Percentiles rank a stretch among this genome's conserved stretches.
These are phyloP conservation scores for Erythrolamprus reginae DNA, from an alignment of 2,113 vertebrate genomes.

Conservation along the genomic window DNA sequence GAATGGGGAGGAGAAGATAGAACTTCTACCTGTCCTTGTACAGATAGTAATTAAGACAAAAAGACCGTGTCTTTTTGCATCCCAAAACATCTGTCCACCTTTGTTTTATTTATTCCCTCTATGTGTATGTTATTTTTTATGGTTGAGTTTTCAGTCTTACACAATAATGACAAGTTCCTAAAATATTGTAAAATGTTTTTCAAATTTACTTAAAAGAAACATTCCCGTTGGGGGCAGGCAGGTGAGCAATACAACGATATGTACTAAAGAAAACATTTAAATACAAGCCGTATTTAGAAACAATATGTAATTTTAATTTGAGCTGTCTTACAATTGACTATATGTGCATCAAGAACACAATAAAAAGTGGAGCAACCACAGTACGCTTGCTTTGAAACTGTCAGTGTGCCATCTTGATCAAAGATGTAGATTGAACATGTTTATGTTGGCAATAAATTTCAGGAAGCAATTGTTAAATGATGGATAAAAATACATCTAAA, in stretches of 20 bases:
- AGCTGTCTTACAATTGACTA: not conserved
- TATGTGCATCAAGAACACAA: conserved; percentile 20
- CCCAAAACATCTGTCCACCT: not conserved
- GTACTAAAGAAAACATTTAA: conserved; percentile 34
- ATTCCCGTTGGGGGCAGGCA: conserved; percentile 7
- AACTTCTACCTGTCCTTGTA: not conserved
- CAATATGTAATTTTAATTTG: conserved; percentile 2
- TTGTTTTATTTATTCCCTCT: not conserved
- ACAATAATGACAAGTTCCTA: not conserved
- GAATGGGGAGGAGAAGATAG: not conserved
- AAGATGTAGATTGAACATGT: conserved; percentile 13
- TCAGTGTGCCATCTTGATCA: not conserved
- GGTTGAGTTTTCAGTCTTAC: not conserved
- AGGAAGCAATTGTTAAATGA: conserved; percentile 37
- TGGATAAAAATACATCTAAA: conserved; percentile 34
- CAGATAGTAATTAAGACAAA: not conserved
- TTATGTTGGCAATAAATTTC: conserved; percentile 29
- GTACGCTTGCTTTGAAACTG: conserved; percentile 6
- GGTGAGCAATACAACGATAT: not conserved
- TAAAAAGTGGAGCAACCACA: not conserved
- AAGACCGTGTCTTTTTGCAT: not conserved
- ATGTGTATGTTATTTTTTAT: conserved; percentile 1
- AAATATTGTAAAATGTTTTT: conserved; percentile 6
- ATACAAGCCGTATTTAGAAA: conserved; percentile 25
- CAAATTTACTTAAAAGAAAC: conserved; percentile 10